A percentile compares a stretch with the other conserved stretches of the same genome.
Conservation (phyloP, 30 jellyfish, hydroid and myxozoan genomes). For the Pelagia noctiluca region DNA sequence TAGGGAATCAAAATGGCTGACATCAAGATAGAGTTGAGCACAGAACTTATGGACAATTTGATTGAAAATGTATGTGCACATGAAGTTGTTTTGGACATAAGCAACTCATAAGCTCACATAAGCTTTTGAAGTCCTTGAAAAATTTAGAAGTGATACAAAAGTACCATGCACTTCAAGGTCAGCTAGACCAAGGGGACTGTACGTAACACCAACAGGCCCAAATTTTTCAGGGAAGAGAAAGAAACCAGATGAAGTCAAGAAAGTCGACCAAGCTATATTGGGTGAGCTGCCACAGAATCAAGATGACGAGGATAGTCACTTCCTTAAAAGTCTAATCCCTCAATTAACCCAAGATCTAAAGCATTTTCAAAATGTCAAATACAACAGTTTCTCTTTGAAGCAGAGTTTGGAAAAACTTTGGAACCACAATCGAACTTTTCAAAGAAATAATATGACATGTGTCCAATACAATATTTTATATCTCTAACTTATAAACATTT, state of each 20-base stretch:
- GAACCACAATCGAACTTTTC: slow-evolving; percentile 20
- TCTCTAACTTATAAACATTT: too few species aligned
- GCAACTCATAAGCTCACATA: slow-evolving; percentile 6
- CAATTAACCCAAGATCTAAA: slow-evolving; percentile 18
- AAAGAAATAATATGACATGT: too few species aligned
- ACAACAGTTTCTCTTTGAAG: slow-evolving; percentile 47
- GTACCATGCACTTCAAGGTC: slow-evolving; percentile 52
- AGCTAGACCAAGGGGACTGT: background rate
- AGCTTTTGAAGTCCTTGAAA: slow-evolving; percentile 18
- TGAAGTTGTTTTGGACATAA: slow-evolving; percentile 9
- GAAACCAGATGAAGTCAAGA: slow-evolving; percentile 39
- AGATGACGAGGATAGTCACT: slow-evolving; percentile 41
- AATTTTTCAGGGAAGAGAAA: slow-evolving; percentile 59
- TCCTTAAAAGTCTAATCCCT: slow-evolving; percentile 41
- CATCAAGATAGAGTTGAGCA: background rate
- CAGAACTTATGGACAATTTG: slow-evolving; percentile 5
- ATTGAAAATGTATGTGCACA: background rate
- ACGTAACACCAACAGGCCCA: slow-evolving; percentile 11
- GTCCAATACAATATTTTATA: too few species aligned
- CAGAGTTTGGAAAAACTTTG: slow-evolving; percentile 42
- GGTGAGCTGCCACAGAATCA: slow-evolving; percentile 5
- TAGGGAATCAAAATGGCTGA: too few species aligned
- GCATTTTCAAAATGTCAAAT: slow-evolving; percentile 55
- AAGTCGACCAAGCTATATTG: slow-evolving; percentile 44
- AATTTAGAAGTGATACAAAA: slow-evolving; percentile 12